Evolutionary conservation across 2,113 vertebrate species (phyloP), one percentile per base, ranked within the genome.

Genomic region (Pygathrix nemaeus): DNA sequence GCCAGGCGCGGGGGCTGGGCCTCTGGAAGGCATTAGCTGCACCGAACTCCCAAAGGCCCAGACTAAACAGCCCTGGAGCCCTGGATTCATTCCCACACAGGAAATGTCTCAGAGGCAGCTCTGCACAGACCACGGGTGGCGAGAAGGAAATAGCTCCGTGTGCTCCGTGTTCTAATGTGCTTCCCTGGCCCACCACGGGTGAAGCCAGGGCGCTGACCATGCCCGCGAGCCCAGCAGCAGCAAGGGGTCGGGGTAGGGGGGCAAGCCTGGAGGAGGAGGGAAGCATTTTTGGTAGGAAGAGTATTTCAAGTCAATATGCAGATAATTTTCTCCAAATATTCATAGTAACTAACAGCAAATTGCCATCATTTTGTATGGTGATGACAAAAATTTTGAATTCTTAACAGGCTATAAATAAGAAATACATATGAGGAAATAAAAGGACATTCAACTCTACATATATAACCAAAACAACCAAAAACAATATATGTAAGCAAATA

Each of bases 1-100:
- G 81, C 95, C 98, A 98, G 98, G 98, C 98, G 75, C 18, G 6
- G 25, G 95, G 97, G 95, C 98, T 97, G 97, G 96, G 94, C 98
- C 98, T 97, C 98, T 97, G 96, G 98, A 98, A 98, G 94, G 97
- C 97, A 98, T 98, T 97, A 98, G 93, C 89, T 89, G 96, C 91
- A 98, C 94, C 96, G 97, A 94, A 97, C 96, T 98, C 98, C 98
- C 97, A 90, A 93, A 94, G 98, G 97, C 94, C 97, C 98, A 99
- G 98, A 98, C 98, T 98, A 98, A 98, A 99, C 98, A 98, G 97
- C 93, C 90, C 94, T 89, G 85, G 72, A 97, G 96, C 92, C 90
- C 97, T 97, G 94, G 96, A 92, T 98, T 97, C 98, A 96, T 90
- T 97, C 97, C 97, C 97, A 96, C 97, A 96, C 97, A 98, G 98